These are phyloP conservation scores for Aphelenchoides bicaudatus DNA, from an alignment of 2,888 invertebrate species.

Conservation along the genomic window DNA sequence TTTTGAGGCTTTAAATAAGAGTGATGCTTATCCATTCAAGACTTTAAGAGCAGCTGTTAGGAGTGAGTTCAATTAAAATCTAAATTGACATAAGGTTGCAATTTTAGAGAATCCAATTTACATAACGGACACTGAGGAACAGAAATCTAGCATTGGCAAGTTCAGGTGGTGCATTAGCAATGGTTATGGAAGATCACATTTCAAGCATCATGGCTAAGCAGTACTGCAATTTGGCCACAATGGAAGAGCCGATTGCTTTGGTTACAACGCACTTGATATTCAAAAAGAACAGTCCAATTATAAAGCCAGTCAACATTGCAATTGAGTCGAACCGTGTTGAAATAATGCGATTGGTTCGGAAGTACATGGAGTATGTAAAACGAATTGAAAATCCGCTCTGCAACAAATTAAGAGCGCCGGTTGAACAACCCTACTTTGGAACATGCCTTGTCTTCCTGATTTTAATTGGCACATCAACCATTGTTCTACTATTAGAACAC, in stretches of 20 bases:
- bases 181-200: not conserved
- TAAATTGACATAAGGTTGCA: too few species aligned
- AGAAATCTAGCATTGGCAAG: too few species aligned
- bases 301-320: not conserved
- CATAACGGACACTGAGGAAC: not conserved
- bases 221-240: conserved; percentile 2
- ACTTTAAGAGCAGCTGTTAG: too few species aligned
- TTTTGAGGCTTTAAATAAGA: not conserved
- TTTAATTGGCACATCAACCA: not conserved
- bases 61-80: too few species aligned
- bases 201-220: conserved; percentile 1
- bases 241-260: conserved; percentile 3
- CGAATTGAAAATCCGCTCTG: conserved; percentile 8
- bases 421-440: conserved; percentile 2
- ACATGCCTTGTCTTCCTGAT: not conserved
- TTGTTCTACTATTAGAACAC: not conserved
- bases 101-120: conserved; percentile 12
- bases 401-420: conserved; percentile 11
- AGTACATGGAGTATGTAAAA: conserved; percentile 11
- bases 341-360: conserved; percentile 1
- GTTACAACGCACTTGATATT: conserved; percentile 5
- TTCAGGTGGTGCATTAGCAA: not conserved
- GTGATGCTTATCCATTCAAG: not conserved
- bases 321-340: not conserved
- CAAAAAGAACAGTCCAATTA: not conserved